Percentiles rank a stretch among this genome's conserved stretches.
Conservation (phyloP, 2,797 vertebrate genomes). For the Rhodeus uyekii region DNA sequence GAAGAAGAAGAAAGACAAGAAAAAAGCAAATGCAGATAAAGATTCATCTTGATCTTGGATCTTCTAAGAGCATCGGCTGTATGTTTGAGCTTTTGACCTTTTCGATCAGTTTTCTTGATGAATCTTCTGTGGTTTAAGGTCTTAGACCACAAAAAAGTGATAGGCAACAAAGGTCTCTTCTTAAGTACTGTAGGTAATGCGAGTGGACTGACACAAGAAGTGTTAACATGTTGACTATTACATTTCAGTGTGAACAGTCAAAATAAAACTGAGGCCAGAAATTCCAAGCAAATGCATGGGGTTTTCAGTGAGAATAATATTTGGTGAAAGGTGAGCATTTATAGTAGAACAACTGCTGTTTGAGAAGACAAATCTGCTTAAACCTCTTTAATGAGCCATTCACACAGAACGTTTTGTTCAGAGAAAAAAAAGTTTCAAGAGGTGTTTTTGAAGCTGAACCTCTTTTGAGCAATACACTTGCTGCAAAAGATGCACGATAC, state of each 20-base stretch:
- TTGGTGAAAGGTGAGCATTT: neutral
- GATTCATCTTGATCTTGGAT: neutral
- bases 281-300: neutral
- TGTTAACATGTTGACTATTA: too few species aligned
- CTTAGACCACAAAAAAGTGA: too few species aligned
- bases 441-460: neutral
- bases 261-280: neutral
- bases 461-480: neutral
- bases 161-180: too few species aligned
- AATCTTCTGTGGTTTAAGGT: neutral
- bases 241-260: neutral
- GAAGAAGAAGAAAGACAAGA: constrained; percentile 59
- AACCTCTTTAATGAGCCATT: neutral
- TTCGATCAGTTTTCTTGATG: neutral
- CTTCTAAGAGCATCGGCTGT: neutral
- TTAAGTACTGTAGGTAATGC: too few species aligned
- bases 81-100: neutral
- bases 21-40: constrained; percentile 23
- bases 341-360: neutral
- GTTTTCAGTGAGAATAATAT: neutral
- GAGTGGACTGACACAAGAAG: too few species aligned
- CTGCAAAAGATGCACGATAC: neutral
- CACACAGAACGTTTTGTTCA: neutral
- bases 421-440: neutral
- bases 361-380: neutral